Conservation (phyloP, 2,888 invertebrate genomes). For the Drosophila fulvimacula region DNA sequence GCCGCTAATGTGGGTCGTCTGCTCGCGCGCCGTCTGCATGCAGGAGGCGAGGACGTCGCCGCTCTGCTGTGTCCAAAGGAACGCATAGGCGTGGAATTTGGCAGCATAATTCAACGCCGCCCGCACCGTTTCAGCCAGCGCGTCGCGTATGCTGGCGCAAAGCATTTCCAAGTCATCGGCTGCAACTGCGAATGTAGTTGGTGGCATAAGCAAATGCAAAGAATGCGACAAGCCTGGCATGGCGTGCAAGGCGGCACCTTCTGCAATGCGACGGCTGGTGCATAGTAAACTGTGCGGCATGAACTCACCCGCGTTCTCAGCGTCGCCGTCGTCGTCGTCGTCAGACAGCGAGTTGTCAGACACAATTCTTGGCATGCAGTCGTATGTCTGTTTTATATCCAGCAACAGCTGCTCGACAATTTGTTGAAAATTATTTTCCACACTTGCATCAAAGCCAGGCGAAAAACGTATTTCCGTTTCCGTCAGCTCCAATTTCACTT, state of each 20-base stretch:
- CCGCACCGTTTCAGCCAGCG: conserved; percentile 70
- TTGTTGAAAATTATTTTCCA: conserved; percentile 89
- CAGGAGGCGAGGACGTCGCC: conserved; percentile 68
- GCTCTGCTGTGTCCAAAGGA: conserved; percentile 80
- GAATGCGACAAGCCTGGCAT: conserved; percentile 30
- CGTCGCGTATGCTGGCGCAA: conserved; percentile 63
- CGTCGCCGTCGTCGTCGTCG: conserved; percentile 21
- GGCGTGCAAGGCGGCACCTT: conserved; percentile 30
- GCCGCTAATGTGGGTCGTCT: conserved; percentile 57
- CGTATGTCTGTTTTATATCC: conserved; percentile 91
- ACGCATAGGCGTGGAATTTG: conserved; percentile 79
- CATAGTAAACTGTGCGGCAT: conserved; percentile 31
- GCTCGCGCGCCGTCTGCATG: conserved; percentile 64
- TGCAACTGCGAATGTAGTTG: conserved; percentile 15
- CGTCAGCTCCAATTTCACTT: conserved; percentile 90
- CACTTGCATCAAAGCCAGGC: conserved; percentile 90
- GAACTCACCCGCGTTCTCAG: conserved; percentile 24
- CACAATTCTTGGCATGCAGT: conserved; percentile 89
- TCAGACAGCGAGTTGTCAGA: conserved; percentile 85
- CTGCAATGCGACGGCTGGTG: conserved; percentile 22
- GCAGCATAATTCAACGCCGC: conserved; percentile 75
- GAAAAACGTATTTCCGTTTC: conserved; percentile 90
- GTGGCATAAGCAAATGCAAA: conserved; percentile 25
- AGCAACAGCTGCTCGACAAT: conserved; percentile 90
- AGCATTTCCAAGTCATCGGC: conserved; percentile 69